Conservation (phyloP, 2,113 vertebrate genomes). For the Triplophysa dalaica region DNA sequence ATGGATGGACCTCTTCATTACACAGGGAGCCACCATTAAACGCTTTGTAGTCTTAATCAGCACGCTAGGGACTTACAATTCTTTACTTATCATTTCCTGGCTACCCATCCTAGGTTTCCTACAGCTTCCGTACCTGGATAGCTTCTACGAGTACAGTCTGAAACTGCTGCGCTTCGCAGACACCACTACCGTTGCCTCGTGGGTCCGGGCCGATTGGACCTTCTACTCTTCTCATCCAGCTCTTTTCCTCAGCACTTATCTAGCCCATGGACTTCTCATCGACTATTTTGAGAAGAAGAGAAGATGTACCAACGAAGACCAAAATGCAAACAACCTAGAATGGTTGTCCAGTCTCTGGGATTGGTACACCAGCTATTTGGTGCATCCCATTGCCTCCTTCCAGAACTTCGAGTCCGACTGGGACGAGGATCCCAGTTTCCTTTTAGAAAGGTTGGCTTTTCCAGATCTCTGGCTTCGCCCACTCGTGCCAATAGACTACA, state of each 20-base stretch:
- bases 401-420: conserved; percentile 90
- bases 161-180: conserved; percentile 93
- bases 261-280: conserved; percentile 90
- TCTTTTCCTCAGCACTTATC: conserved; percentile 93
- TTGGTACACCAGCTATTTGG: conserved; percentile 95
- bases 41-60: conserved; percentile 97
- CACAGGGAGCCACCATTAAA: conserved; percentile 95
- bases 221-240: conserved; percentile 97
- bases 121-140: conserved; percentile 91
- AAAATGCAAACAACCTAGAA: conserved; percentile 91
- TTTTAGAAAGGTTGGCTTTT: conserved; percentile 89
- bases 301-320: conserved; percentile 80
- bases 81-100: conserved; percentile 94
- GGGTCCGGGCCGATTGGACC: conserved; percentile 94
- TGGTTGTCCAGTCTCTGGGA: conserved; percentile 98
- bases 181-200: conserved; percentile 90
- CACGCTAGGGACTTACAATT: conserved; percentile 97
- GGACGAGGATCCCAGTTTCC: conserved; percentile 90
- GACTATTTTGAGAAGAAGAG: conserved; percentile 98
- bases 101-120: conserved; percentile 94
- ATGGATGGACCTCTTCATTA: conserved; percentile 99
- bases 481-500: conserved; percentile 90
- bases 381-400: conserved; percentile 91
- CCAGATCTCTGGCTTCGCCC: conserved; percentile 96
- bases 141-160: conserved; percentile 91